Evolutionary conservation across 2,113 vertebrate species (phyloP).

Genomic region (Takifugu bimaculatus): DNA sequence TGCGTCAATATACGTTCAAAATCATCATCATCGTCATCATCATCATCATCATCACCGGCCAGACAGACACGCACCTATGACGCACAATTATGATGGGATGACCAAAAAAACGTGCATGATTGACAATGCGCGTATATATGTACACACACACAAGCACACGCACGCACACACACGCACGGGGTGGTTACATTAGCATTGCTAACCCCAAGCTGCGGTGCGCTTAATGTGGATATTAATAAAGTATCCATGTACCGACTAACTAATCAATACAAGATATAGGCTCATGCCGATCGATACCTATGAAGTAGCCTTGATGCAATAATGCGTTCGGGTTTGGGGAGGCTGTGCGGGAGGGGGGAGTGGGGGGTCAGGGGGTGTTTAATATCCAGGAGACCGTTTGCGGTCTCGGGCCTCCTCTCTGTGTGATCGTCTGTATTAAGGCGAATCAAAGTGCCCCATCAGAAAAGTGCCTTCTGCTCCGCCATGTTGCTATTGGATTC

Average conservation of each 20-base stretch:
- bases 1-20: not conserved
- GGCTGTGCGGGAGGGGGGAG: constrained; percentile 3
- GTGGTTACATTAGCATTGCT: constrained; percentile 25
- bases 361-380: constrained; percentile 11
- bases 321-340: constrained; percentile 42
- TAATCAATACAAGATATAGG: constrained; percentile 61
- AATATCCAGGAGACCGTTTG: constrained; percentile 59
- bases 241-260: constrained; percentile 53
- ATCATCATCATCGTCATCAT: not conserved
- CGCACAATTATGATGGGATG: too few relatives aligned
- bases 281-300: constrained; percentile 54
- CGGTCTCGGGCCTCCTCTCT: constrained; percentile 36
- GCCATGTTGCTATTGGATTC: constrained; percentile 18
- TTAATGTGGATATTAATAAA: constrained; percentile 67
- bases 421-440: constrained; percentile 25
- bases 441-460: constrained; percentile 31
- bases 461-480: constrained; percentile 19
- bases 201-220: constrained; percentile 49
- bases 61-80: not conserved
- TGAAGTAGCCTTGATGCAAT: constrained; percentile 59
- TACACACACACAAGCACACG: not conserved
- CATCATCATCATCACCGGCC: not conserved
- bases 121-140: constrained; percentile 3
- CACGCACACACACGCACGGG: constrained; percentile 12
- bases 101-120: constrained; percentile 7